These are phyloP conservation scores for Sebastes iracundus DNA, from an alignment of 2,797 vertebrate species.

Conservation along the genomic window DNA sequence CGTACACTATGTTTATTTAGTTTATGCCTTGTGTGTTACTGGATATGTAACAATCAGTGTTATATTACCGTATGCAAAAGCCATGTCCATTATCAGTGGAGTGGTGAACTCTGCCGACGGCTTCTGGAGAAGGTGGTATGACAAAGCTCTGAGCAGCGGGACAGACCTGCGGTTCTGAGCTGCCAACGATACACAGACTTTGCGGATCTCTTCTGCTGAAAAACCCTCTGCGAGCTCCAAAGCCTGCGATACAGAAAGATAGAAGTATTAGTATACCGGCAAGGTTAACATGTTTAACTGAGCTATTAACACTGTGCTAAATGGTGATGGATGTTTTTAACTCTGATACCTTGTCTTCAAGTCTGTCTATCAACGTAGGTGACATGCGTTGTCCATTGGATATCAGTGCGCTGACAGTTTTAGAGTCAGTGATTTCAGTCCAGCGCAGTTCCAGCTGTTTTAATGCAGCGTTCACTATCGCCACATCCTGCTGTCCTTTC, in stretches of 20 bases:
- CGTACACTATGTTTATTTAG: neutral
- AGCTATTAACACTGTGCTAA: neutral
- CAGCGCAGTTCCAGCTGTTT: conserved; percentile 92
- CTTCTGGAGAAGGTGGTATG: conserved; percentile 92
- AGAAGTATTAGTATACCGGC: neutral
- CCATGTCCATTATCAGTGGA: conserved; percentile 84
- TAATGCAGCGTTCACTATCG: conserved; percentile 75
- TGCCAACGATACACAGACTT: conserved; percentile 81
- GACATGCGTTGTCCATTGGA: conserved; percentile 75
- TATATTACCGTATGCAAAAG: conserved; percentile 87
- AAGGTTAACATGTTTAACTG: neutral
- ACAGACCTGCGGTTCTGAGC: conserved; percentile 85
- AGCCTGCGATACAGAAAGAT: conserved; percentile 75
- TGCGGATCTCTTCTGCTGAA: conserved; percentile 84
- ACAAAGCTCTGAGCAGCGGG: conserved; percentile 90
- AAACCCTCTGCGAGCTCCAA: conserved; percentile 90
- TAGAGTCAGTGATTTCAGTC: conserved; percentile 87
- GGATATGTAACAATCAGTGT: neutral
- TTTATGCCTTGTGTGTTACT: neutral
- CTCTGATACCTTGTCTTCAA: conserved; percentile 92
- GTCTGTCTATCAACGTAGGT: conserved; percentile 82
- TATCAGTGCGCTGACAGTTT: conserved; percentile 80
- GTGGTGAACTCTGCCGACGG: conserved; percentile 80
- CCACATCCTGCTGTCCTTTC: conserved; percentile 42
- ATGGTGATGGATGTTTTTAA: neutral